Evolutionary conservation across 2,888 invertebrate species (phyloP), one percentile per base, ranked within the genome.

Genomic region (Caenorhabditis zanzibari): DNA sequence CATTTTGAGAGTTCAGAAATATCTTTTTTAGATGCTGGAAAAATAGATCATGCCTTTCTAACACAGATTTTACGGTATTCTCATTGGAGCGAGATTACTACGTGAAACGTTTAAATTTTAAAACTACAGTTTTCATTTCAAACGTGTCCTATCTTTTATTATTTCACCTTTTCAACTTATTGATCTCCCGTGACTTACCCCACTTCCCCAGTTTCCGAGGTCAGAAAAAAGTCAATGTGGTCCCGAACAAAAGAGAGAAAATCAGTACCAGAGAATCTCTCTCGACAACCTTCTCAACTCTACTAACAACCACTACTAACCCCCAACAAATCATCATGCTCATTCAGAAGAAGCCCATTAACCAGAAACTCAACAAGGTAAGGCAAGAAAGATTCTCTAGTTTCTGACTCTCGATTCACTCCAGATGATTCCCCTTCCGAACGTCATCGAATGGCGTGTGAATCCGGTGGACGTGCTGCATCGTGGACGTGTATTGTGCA

Each of bases 391-490:
- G 12, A 6, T 38, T 32, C 32, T 6, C 32, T 7, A 32, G 32
- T 6, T 6, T 7, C 32, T n/a, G n/a, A n/a, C 32, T 32, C 7
- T 32, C 38, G 12, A 12, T 10, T 38, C 38, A 6, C 10, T 38
- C 12, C 74, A 81, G 82, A 71, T 75, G 41, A 71, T 83, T 41
- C 16, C 79, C 7, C 83, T 83, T 19, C 83, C 83, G n/a, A 58
- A 74, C 16, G 19, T 54, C 6, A 41, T 28, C 28, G 61, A 44
- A 16, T 83, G 83, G 83, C 63, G 63, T 32, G 83, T 83, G 4
- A 68, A 83, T 47, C 59, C 58, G 5, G 32, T 32, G 16, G 79
- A 79, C 19, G 58, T 71, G 10, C 47, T 82, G 47, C 63, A 58
- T n/a, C 74, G 69, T 35, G 83, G 79, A 22, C 79, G 74, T 24